Conservation (phyloP, 2,113 vertebrate genomes). For the Coptodon bakossiorum region DNA sequence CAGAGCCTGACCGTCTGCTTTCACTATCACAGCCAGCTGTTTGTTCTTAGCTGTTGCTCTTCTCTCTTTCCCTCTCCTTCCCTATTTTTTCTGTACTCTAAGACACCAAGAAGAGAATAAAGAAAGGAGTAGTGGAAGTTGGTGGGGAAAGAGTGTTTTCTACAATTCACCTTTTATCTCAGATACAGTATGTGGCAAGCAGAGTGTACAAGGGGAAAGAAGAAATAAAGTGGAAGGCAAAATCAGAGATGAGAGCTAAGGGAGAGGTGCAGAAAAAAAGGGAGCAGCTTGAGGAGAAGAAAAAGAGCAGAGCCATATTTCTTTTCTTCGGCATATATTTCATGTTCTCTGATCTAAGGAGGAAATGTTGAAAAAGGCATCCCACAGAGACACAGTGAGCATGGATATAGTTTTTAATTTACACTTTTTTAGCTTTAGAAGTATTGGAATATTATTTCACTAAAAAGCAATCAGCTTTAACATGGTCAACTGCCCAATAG, state of each 20-base stretch:
- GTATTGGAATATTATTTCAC: background rate
- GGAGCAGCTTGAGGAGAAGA: background rate
- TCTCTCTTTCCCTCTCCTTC: conserved; percentile 5
- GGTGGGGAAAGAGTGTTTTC: background rate
- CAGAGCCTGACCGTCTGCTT: conserved; percentile 35
- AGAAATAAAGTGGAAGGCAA: conserved; percentile 13
- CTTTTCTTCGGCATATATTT: conserved; percentile 23
- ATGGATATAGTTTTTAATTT: conserved; percentile 1
- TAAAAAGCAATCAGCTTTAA: background rate
- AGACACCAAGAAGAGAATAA: background rate
- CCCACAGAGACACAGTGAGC: conserved; percentile 69
- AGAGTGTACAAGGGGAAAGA: background rate
- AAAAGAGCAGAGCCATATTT: background rate
- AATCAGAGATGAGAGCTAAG: conserved; percentile 26
- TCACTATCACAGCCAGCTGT: conserved; percentile 34
- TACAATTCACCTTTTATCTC: conserved; percentile 50
- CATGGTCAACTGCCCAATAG: background rate
- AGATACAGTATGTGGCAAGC: conserved; percentile 14
- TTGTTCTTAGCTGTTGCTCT: conserved; percentile 15
- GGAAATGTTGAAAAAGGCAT: conserved; percentile 69
- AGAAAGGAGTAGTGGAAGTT: conserved; percentile 2
- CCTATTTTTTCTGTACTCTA: conserved; percentile 5
- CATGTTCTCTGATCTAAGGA: conserved; percentile 38
- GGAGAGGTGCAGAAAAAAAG: conserved; percentile 1
- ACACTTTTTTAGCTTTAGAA: conserved; percentile 10